These are phyloP conservation scores for Anastatus disparis DNA, from an alignment of 1,140 invertebrate genomes.

Conservation along the genomic window DNA sequence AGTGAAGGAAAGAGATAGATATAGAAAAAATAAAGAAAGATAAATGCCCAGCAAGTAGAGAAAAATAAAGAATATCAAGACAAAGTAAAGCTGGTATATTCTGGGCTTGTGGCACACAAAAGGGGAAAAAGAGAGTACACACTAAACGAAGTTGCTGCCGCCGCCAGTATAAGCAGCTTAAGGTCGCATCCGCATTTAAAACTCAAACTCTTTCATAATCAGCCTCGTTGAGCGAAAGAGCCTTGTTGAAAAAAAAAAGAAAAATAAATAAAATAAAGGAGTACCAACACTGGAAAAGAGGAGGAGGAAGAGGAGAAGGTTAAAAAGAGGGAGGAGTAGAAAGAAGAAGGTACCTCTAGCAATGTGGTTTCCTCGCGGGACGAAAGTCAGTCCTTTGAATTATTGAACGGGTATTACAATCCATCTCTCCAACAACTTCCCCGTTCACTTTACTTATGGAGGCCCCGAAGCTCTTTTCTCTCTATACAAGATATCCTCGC, in stretches of 20 bases:
- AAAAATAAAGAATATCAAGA: neutral
- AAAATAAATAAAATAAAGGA: too few species aligned
- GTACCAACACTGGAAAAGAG: neutral
- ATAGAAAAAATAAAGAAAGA: constrained; percentile 29
- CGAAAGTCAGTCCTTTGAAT: constrained; percentile 31
- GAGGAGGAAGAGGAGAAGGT: neutral
- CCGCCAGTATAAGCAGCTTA: constrained; percentile 42
- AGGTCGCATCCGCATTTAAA: constrained; percentile 35
- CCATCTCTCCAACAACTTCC: constrained; percentile 12
- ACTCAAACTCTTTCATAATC: constrained; percentile 43
- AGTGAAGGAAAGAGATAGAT: constrained; percentile 2
- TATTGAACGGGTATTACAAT: constrained; percentile 34
- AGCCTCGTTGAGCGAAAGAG: neutral
- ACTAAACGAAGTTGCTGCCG: constrained; percentile 10
- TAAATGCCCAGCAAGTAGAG: neutral
- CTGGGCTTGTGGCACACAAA: constrained; percentile 5
- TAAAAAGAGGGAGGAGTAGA: too few species aligned
- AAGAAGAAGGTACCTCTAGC: neutral
- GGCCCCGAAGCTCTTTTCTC: too few species aligned
- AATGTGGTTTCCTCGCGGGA: neutral
- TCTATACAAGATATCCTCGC: too few species aligned
- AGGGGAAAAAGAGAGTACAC: neutral
- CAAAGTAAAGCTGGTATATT: neutral
- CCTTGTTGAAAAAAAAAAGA: neutral
- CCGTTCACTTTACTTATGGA: too few species aligned